phyloP scores from a whole-genome alignment of 2,888 invertebrate genomes.

The Nipponacmea schrenckii region DNA sequence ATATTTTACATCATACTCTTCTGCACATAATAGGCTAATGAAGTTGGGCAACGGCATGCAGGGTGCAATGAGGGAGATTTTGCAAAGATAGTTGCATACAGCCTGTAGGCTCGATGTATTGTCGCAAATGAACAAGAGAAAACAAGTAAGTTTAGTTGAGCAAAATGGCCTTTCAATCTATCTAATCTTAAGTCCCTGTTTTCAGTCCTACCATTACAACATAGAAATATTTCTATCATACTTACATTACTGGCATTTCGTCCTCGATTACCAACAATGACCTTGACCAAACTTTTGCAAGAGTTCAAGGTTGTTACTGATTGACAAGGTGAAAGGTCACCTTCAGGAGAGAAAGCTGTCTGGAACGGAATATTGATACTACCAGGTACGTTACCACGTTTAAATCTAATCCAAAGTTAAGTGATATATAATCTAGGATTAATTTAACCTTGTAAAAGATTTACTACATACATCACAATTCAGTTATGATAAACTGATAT shows the following conservation, averaged over 20 bases:
- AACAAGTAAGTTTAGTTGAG: no score
- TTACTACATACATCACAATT: neutral
- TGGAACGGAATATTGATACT: constrained; percentile 91
- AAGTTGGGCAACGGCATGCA: no score
- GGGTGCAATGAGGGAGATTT: no score
- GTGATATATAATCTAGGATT: neutral
- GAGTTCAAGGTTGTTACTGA: constrained; percentile 71
- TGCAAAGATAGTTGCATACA: no score
- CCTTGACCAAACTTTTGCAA: constrained; percentile 77
- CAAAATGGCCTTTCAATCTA: no score
- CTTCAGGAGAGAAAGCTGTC: constrained; percentile 78
- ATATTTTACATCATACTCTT: no score
- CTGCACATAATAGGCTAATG: no score
- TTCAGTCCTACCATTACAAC: no score
- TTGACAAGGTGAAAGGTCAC: constrained; percentile 76
- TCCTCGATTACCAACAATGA: constrained; percentile 81
- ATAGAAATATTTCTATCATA: constrained; percentile 10
- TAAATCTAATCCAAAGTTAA: constrained; percentile 73
- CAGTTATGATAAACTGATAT: neutral
- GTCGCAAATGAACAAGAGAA: no score
- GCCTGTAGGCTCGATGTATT: no score
- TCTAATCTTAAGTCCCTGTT: no score
- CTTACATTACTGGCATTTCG: constrained; percentile 74
- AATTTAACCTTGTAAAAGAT: neutral
- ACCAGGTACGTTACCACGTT: constrained; percentile 80